Percentiles rank a stretch among this genome's conserved stretches.
phyloP scores from a whole-genome alignment of 23 tunicate genomes.

The Trididemnum miniatum region DNA sequence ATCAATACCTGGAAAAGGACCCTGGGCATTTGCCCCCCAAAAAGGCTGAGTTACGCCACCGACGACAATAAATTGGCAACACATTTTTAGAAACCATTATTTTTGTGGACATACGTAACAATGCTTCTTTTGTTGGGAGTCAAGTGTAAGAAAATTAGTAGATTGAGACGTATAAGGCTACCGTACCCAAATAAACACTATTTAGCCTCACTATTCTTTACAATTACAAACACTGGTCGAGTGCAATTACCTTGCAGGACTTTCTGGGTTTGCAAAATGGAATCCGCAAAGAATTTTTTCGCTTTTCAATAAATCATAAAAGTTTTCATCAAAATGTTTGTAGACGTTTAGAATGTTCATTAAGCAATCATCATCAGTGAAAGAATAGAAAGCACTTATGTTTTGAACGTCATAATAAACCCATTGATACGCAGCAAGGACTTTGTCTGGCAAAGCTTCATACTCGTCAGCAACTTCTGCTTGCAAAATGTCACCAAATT shows the following conservation, averaged over 20 bases:
- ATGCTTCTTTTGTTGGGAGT: too few relatives aligned
- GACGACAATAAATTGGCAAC: too few relatives aligned
- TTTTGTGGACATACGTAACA: too few relatives aligned
- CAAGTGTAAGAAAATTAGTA: too few relatives aligned
- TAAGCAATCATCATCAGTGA: slow-evolving; percentile 81
- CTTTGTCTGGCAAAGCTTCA: slow-evolving; percentile 52
- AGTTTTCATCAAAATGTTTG: slow-evolving; percentile 32
- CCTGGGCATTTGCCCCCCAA: too few relatives aligned
- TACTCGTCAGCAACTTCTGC: slow-evolving; percentile 74
- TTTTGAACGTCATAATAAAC: slow-evolving; percentile 35
- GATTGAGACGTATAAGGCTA: too few relatives aligned
- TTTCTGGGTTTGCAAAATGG: slow-evolving; percentile 17
- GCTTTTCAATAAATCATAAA: not conserved
- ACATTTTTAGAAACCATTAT: too few relatives aligned
- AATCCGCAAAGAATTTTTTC: slow-evolving; percentile 60
- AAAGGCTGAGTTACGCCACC: too few relatives aligned
- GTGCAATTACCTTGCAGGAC: slow-evolving; percentile 58
- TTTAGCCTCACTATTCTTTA: too few relatives aligned
- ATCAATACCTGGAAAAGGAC: too few relatives aligned
- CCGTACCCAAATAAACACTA: too few relatives aligned
- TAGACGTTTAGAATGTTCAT: slow-evolving; percentile 43
- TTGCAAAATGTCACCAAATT: slow-evolving; percentile 77
- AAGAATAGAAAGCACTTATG: slow-evolving; percentile 49
- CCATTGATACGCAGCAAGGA: slow-evolving; percentile 69
- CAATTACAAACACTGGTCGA: not conserved